Conservation (phyloP, 2,113 vertebrate species). For the Calyptommatus sinebrachiatus region DNA sequence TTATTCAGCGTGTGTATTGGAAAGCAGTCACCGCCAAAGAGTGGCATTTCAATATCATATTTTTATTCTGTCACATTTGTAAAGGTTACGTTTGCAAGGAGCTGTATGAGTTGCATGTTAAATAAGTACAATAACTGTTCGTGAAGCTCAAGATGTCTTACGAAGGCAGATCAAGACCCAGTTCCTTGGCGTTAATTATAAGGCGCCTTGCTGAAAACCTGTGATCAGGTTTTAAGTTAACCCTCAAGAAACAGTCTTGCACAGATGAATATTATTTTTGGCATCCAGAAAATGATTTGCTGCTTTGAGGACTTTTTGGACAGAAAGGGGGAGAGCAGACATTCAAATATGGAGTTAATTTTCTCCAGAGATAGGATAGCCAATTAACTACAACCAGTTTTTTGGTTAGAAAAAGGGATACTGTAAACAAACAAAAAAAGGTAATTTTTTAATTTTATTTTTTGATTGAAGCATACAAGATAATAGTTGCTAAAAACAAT, state of each 20-base stretch:
- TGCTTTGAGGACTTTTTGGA: neutral
- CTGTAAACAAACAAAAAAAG: too few relatives aligned
- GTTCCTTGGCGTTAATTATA: neutral
- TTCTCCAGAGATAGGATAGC: too few relatives aligned
- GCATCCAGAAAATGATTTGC: neutral
- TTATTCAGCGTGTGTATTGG: neutral
- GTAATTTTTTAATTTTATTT: too few relatives aligned
- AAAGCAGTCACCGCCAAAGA: neutral
- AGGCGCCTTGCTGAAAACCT: neutral
- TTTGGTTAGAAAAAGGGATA: too few relatives aligned
- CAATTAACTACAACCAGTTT: too few relatives aligned
- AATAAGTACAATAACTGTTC: neutral
- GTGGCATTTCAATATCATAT: conserved; percentile 11
- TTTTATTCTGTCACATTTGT: conserved; percentile 3
- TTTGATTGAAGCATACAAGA: too few relatives aligned
- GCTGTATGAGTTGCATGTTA: neutral
- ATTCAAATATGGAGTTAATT: neutral
- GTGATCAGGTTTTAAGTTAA: neutral
- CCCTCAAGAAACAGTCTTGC: neutral
- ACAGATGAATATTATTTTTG: neutral
- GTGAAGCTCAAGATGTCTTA: neutral
- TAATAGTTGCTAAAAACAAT: too few relatives aligned
- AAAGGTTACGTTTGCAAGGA: conserved; percentile 10
- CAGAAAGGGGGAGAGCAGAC: neutral
- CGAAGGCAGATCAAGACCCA: neutral